phyloP scores from a whole-genome alignment of 2,113 vertebrate species.

The Bufo bufo region DNA sequence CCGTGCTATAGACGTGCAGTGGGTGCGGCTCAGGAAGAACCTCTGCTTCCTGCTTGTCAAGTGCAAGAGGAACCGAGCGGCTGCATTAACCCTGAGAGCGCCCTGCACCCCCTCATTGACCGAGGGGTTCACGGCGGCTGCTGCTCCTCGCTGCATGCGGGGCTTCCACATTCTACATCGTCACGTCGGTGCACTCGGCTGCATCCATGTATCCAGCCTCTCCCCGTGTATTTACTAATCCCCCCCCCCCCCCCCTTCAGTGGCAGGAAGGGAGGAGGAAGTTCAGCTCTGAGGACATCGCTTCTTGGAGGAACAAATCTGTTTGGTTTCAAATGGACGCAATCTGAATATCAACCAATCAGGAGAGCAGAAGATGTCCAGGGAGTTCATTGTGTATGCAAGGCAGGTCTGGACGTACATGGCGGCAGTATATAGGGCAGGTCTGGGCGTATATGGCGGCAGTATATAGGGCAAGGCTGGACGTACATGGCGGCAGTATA shows the following conservation, averaged over 20 bases:
- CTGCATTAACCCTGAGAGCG: neutral
- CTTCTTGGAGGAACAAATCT: neutral
- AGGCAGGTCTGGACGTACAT: too few relatives aligned
- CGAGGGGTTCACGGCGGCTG: neutral
- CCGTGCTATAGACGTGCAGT: neutral
- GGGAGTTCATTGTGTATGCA: too few relatives aligned
- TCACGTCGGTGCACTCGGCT: neutral
- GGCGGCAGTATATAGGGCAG: too few relatives aligned
- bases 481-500: neutral
- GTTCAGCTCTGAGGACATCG: neutral
- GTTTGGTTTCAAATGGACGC: neutral
- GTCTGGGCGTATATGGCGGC: neutral
- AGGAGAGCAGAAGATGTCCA: neutral
- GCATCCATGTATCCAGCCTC: neutral
- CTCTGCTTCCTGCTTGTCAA: constrained; percentile 30
- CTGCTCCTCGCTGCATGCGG: neutral
- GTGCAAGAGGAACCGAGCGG: constrained; percentile 16
- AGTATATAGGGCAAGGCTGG: too few relatives aligned
- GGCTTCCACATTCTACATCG: neutral
- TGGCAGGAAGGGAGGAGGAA: neutral
- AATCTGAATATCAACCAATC: neutral
- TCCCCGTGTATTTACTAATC: neutral
- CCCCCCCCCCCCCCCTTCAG: neutral
- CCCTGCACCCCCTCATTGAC: neutral
- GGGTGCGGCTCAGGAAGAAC: constrained; percentile 51